phyloP scores from a whole-genome alignment of 2,797 vertebrate genomes.

The Falco rusticolus region DNA sequence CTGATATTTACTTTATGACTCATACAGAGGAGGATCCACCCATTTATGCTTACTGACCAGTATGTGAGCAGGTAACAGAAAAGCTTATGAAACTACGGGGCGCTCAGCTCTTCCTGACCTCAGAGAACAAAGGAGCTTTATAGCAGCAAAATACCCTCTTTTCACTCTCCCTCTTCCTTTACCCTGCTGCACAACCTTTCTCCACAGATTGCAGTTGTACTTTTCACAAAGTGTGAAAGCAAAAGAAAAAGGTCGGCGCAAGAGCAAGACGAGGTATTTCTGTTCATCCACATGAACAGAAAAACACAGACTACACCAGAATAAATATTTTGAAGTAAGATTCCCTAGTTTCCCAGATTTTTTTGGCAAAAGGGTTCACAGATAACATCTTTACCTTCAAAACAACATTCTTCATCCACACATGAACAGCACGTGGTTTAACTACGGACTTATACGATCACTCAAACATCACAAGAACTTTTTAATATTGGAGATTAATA shows the following conservation, averaged over 20 bases:
- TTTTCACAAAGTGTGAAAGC: background rate
- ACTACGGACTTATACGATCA: background rate
- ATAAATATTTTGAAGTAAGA: background rate
- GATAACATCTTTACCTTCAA: background rate
- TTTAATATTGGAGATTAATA: background rate
- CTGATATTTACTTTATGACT: constrained; percentile 18
- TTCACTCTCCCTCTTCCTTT: background rate
- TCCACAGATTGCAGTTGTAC: background rate
- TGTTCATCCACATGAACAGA: background rate
- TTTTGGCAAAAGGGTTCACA: background rate
- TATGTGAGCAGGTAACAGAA: constrained; percentile 28
- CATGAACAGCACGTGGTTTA: background rate
- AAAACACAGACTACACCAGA: background rate
- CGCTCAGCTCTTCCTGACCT: constrained; percentile 18
- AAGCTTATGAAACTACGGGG: background rate
- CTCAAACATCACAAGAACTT: background rate
- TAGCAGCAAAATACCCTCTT: background rate
- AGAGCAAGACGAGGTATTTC: background rate
- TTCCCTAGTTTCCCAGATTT: background rate
- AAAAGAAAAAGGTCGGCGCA: background rate
- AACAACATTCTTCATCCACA: background rate
- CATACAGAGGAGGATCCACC: background rate
- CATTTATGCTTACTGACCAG: background rate
- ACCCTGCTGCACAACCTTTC: background rate
- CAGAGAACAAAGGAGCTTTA: constrained; percentile 46